phyloP scores from a whole-genome alignment of 1,140 invertebrate genomes.

The silkworm (Bombyx mori) region ASM3026992v2 NC_085118.1:3525501-3526000 shows the following conservation, averaged over 20 bases:
- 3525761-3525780: neutral
- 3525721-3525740: neutral
- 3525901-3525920: constrained; percentile 38
- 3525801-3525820: constrained; percentile 7
- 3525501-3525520: no score
- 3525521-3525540: no score
- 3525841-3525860: constrained; percentile 28
- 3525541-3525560: no score
- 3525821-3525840: constrained; percentile 23
- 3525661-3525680: no score
- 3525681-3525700: no score
- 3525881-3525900: constrained; percentile 37
- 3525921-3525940: constrained; percentile 23
- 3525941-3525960: constrained; percentile 28
- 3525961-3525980: constrained; percentile 34
- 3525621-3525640: no score
- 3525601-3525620: no score
- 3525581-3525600: no score
- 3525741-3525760: neutral
- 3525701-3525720: no score
- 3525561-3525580: no score
- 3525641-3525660: no score
- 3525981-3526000: constrained; percentile 17
- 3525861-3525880: constrained; percentile 28
- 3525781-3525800: constrained; percentile 5